Base-by-base conservation (phyloP, 2,113 vertebrate species). In the Semicossyphus pulcher region DNA sequence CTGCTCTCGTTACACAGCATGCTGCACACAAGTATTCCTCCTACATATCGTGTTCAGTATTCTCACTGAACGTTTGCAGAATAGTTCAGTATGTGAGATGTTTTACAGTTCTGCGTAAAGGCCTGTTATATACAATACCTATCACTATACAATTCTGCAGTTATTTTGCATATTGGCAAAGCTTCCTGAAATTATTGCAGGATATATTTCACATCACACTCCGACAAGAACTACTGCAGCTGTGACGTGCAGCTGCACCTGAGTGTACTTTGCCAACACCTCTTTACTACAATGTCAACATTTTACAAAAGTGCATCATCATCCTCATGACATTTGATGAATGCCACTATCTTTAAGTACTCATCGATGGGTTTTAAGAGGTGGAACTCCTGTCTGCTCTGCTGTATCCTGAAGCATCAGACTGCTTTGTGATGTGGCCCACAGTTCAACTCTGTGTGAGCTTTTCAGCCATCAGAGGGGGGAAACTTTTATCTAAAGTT, bases 151-250 rank as follows among this genome's bases (percentile, higher is more conserved):
- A 56, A 70, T 9, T 49, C 29, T 68, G 72, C 76, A 78, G 31
- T 3, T 44, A 41, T 67, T 73, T 67, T 62, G 54, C 36, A 83
- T 64, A 73, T 23, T 72, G 57, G 70, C 11, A 63, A 78, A 80
- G 71, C 71, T 76, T 88, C 76, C 78, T 81, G 79, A 75, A 81
- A 65, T 61, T 1, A 76, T 68, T 3, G 28, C 74, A 81, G 72
- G 23, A 61, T 59, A 62, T 45, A 61, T 64, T 74, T 77, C 34
- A 64, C 49, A 57, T 54, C 34, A 66, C 18, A 59, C 20, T 66
- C 11, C 4, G 63, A 72, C 57, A 39, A 65, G 58, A 45, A 12
- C 45, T 12, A 44, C 0, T 1, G n/a, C 56, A 79, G 62, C 71
- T 49, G 53, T 28, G 10, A 42, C 52, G 21, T 18, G 64, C 63